Base-by-base conservation (phyloP, 2,797 vertebrate genomes). In the Phoeniculus purpureus region DNA sequence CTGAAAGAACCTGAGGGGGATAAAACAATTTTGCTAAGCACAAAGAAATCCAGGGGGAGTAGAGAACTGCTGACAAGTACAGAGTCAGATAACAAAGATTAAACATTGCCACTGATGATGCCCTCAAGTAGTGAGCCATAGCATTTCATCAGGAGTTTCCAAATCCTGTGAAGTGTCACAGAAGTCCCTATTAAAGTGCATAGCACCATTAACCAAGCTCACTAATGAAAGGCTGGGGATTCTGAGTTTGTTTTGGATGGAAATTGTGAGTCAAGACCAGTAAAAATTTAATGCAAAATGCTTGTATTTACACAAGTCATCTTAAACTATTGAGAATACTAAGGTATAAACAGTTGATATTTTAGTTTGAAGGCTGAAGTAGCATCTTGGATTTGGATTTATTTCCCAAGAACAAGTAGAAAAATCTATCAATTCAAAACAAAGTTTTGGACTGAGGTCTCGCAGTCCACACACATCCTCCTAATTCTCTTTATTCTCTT, bases 11-110 rank as follows among this genome's bases (percentile, higher is more conserved):
- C 67, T 55, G 34, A 71, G 27, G 16, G 54, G 13, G 15, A 79
- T 71, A 87, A 86, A 71, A 72, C 64, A 73, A 81, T 81, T 80
- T 86, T 25, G 29, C 52, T 65, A 73, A 83, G 67, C 85, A 78
- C 67, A 66, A 71, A 71, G 80, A 74, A 91, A 62, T 75, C 62
- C 50, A 62, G 10, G 19, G 61, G 32, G 62, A 89, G 15, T 10
- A 4, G 45, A 60, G 45, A 92, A 72, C 40, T 55, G 72, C 75
- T 89, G 72, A 93, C 50, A 68, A 81, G 59, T 34, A 75, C 27
- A 51, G 55, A n/a, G 54, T 25, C 19, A 89, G 59, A 72, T 64
- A 81, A 62, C 23, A 66, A 90, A 60, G 60, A 87, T 72, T 82
- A 90, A 92, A 66, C 23, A 48, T 40, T 0, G 1, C 26, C 73